Base-by-base conservation (phyloP, 2,888 invertebrate species). In the Hemistola chrysoprasaria region DNA sequence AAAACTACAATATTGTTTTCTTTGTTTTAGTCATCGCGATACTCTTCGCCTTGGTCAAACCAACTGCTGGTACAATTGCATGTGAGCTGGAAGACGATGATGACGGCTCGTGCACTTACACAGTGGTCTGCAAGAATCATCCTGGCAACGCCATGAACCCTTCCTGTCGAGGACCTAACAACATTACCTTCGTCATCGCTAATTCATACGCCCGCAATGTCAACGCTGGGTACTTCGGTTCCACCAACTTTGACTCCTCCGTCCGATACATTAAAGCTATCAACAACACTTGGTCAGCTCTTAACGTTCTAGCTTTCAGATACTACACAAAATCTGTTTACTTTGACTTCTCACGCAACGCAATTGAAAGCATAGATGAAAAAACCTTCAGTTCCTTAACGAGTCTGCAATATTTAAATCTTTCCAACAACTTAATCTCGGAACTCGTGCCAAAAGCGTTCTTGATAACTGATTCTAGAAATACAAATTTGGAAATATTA, bases 201-300 rank as follows among this genome's bases (percentile, higher is more conserved):
- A 46, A 59, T 5, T 72, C 81, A 0, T 35, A n/a, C 0, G 4
- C 40, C 1, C 49, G 55, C 0, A 45, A 41, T 0, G 50, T 86
- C 0, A 67, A 65, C 0, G 40, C 67, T 0, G 65, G 65, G 0
- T 82, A 74, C 52, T 87, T 87, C 29, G 68, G 77, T 1, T 40
- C 78, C 2, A 87, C 86, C 0, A 86, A 86, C 47, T 87, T 86
- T 9, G 86, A 86, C 41, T 55, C 64, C 1, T 62, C 74, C 41
- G 82, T 87, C n/a, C 66, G 72, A 22, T 52, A 42, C 34, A 61
- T 87, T 6, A 58, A 47, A 40, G 77, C 67, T 0, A 8, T 32
- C 1, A 39, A 50, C 11, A 83, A 79, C 43, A 38, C 32, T 1
- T 86, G 84, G 83, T 28, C 9, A 0, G 47, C 33, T 1, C 62